A percentile compares a stretch with the other conserved stretches of the same genome.
phyloP scores from a whole-genome alignment of 1,140 invertebrate genomes.

The Aplysia californica region DNA sequence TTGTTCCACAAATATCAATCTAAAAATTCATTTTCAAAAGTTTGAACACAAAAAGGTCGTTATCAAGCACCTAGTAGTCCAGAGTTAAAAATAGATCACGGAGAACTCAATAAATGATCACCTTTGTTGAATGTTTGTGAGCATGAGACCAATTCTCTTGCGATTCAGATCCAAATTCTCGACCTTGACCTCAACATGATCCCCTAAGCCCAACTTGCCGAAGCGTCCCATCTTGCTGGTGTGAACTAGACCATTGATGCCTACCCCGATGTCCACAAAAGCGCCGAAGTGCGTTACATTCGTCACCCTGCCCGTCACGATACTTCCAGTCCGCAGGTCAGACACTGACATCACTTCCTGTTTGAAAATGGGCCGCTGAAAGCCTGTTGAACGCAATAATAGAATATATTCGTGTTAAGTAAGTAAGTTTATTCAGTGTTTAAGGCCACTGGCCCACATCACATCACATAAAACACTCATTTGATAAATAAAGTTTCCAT shows the following conservation, averaged over 20 bases:
- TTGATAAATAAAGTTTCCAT: too few species aligned
- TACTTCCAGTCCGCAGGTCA: slow-evolving; percentile 72
- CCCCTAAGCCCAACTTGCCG: slow-evolving; percentile 74
- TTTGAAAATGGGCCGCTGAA: slow-evolving; percentile 77
- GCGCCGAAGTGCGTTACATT: slow-evolving; percentile 91
- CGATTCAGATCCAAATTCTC: slow-evolving; percentile 70
- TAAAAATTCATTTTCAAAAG: too few species aligned
- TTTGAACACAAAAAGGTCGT: too few species aligned
- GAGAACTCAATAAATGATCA: too few species aligned
- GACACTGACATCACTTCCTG: slow-evolving; percentile 73
- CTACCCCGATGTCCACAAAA: slow-evolving; percentile 91
- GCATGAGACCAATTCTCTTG: slow-evolving; percentile 71
- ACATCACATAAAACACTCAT: too few species aligned
- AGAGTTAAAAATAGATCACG: too few species aligned
- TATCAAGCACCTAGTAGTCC: too few species aligned
- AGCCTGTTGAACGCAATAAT: slow-evolving; percentile 63
- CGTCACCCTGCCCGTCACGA: slow-evolving; percentile 70
- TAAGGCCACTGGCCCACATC: too few species aligned
- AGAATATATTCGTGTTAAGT: too few species aligned
- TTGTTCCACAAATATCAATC: too few species aligned
- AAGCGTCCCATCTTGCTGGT: slow-evolving; percentile 49
- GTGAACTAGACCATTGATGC: slow-evolving; percentile 81
- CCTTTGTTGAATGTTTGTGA: too few species aligned
- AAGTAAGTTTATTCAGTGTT: too few species aligned
- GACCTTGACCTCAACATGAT: slow-evolving; percentile 77